phyloP scores from a whole-genome alignment of 92 coral and sea anemone genomes.

The Nematostella vectensis region DNA sequence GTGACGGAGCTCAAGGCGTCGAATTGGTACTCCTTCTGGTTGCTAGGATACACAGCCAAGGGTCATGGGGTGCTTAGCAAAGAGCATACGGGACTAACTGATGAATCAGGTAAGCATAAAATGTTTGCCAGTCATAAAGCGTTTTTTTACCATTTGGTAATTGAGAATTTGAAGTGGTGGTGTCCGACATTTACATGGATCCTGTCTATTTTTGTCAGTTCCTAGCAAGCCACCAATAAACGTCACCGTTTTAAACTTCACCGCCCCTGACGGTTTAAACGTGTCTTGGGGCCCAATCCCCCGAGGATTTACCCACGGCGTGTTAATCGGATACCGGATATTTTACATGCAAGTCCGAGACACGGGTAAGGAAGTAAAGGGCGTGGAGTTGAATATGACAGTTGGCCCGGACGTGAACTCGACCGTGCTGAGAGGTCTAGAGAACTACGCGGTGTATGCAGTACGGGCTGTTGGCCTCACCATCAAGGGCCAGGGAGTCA shows the following conservation, averaged over 20 bases:
- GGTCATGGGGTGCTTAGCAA: slow-evolving; percentile 54
- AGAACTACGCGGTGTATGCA: slow-evolving; percentile 47
- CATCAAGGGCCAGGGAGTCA: slow-evolving; percentile 55
- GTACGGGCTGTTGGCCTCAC: slow-evolving; percentile 51
- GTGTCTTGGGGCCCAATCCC: slow-evolving; percentile 61
- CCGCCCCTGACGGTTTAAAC: slow-evolving; percentile 24
- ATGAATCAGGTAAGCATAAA: slow-evolving; percentile 56
- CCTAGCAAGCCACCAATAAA: slow-evolving; percentile 48
- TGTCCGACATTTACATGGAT: too few species aligned
- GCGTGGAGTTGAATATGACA: slow-evolving; percentile 14
- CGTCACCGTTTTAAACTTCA: slow-evolving; percentile 28
- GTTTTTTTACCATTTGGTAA: too few species aligned
- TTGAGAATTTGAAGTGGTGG: too few species aligned
- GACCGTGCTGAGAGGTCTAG: slow-evolving; percentile 17
- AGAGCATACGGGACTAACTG: slow-evolving; percentile 23
- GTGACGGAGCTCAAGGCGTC: slow-evolving; percentile 36
- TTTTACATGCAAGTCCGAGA: slow-evolving; percentile 22
- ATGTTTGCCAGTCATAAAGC: neutral
- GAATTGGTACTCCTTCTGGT: slow-evolving; percentile 41
- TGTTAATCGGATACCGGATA: slow-evolving; percentile 56
- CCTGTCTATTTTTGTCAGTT: too few species aligned
- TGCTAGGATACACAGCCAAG: slow-evolving; percentile 54
- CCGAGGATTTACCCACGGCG: slow-evolving; percentile 47
- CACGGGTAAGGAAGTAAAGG: slow-evolving; percentile 20
- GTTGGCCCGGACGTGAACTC: slow-evolving; percentile 10